Evolutionary conservation across 1,140 invertebrate genomes (phyloP), one percentile per base, ranked within the genome.

Genomic region (Caenorhabditis remanei): DNA sequence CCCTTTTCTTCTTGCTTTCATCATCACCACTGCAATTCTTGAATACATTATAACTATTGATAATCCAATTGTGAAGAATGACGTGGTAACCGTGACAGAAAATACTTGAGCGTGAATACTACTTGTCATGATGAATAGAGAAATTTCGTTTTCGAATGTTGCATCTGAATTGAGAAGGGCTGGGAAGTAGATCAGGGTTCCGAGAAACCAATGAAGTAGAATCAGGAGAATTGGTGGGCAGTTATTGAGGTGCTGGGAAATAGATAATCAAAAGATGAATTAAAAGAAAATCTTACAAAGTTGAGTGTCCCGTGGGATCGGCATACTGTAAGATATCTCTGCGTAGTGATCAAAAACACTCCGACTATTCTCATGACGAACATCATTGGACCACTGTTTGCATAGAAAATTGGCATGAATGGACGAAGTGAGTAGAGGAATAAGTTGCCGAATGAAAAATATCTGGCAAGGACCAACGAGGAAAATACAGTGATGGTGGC

Each of bases 351-450:
- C 40, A 71, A 21, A 46, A 71, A 71, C 4, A 71, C 65, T 9
- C 65, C 65, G 9, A 71, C 65, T 14, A 46, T 46, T 11, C 65
- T 14, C 40, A 71, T 71, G 11, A 46, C 41, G 3, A 71, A 71
- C 40, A 71, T 43, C 65, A 71, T 71, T 48, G 65, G 65, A 46
- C 65, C 65, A 71, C 65, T 71, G 41, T 71, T 71, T 1, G 65
- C 65, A 46, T 71, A 71, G 65, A 71, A 71, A 32, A 71, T 71
- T 19, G 65, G 65, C 65, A 71, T 71, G 8, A 71, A 71, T 43
- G 65, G 65, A 16, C 65, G 65, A 8, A 71, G 41, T 5, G 65
- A 71, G 16, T 46, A 71, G 2, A 71, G 41, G 9, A 71, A 71
- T 5, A 71, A 8, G 41, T 71, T 71, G 11, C 65, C 65, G 41